Conservation (phyloP, 2,797 vertebrate species). For the Myoxocephalus aenaeus region DNA sequence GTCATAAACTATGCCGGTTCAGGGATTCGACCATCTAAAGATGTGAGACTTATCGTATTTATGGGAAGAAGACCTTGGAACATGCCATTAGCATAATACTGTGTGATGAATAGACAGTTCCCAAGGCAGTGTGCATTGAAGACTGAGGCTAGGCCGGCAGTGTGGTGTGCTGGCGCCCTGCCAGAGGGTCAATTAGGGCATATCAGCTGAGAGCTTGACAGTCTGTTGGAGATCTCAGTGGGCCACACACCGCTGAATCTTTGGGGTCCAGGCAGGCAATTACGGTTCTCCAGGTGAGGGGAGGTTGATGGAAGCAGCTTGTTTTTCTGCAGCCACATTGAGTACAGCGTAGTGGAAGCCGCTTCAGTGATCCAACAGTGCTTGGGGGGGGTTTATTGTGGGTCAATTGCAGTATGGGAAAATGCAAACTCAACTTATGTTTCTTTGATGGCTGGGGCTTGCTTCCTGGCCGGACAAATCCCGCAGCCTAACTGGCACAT, state of each 20-base stretch:
- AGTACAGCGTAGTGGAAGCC: not conserved
- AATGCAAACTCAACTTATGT: not conserved
- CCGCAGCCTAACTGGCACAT: not conserved
- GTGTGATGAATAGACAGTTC: constrained; percentile 42
- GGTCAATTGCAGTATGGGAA: not conserved
- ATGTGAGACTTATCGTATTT: constrained; percentile 46
- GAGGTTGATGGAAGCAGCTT: constrained; percentile 4
- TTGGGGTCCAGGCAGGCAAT: constrained; percentile 34
- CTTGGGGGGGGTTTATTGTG: not conserved
- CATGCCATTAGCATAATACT: constrained; percentile 48
- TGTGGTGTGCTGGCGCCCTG: constrained; percentile 43
- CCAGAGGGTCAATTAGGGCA: constrained; percentile 60
- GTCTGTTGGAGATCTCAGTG: constrained; percentile 31
- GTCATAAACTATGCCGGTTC: constrained; percentile 45
- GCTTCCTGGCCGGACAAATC: not conserved
- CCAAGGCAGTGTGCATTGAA: constrained; percentile 16
- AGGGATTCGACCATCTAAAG: constrained; percentile 34
- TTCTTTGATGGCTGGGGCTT: not conserved
- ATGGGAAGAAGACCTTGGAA: constrained; percentile 42
- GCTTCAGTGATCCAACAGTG: not conserved
- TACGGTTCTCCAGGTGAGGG: constrained; percentile 30
- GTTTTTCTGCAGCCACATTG: not conserved
- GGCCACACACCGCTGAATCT: constrained; percentile 22
- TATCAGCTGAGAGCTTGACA: constrained; percentile 42
- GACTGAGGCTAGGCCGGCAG: constrained; percentile 15